Evolutionary conservation across 1,140 invertebrate genomes (phyloP), one percentile per base, ranked within the genome.

Genomic region (Mamestra configurata): DNA sequence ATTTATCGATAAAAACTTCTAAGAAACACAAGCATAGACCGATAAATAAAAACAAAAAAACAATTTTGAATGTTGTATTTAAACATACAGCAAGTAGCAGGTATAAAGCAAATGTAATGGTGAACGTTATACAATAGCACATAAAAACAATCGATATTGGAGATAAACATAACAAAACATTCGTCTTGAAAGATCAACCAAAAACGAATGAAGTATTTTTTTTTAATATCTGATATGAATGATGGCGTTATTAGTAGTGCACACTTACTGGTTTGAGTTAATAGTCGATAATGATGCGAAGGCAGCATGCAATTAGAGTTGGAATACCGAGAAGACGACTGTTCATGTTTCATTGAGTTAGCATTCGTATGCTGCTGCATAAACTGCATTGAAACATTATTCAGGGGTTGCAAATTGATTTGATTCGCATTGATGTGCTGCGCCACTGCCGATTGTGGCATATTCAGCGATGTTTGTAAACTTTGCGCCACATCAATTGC

Each of bases 231-330:
- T 1, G 78, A 55, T 66, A 15, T 61, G 22, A 20, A 4, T 24
- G 22, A 22, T 4, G 35, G 18, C 49, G 27, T 11, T 20, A 20
- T 46, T 46, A 68, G 20, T 46, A 68, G 20, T 57, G 31, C 31
- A 43, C 66, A 93, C 93, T 94, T 93, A 93, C 92, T 89, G 53
- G 92, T 66, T 88, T 94, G 93, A 51, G 87, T 83, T 71, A 92
- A 80, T 13, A 92, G 82, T 53, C 91, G 82, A 77, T 92, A 94
- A 82, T 89, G 89, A 73, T 90, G 90, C 46, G 93, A 90, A 35
- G 90, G 87, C 83, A 86, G 82, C 84, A 89, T 86, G 79, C 93
- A 91, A 82, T 86, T 90, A 5, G 90, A 86, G 75, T 82, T 88
- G 37, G 88, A 88, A 72, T 89, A 92, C n/a, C 91, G 88, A 68